These are phyloP conservation scores for Tamandua tetradactyla DNA, from an alignment of 2,797 vertebrate species.

Conservation along the genomic window DNA sequence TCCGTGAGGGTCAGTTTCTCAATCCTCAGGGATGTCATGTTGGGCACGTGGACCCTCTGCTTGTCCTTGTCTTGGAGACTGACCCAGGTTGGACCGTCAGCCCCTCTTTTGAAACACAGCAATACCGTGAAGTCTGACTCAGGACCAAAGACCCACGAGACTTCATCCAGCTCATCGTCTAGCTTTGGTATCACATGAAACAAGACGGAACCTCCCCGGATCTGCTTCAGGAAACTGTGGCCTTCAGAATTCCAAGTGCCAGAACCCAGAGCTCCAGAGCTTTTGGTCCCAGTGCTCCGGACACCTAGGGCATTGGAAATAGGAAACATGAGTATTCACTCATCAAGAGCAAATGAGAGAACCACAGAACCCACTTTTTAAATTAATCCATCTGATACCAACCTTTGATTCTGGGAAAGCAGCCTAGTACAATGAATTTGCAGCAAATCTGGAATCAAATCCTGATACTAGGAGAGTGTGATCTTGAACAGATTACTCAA, in stretches of 20 bases:
- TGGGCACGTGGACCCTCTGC: too few relatives aligned
- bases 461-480: neutral
- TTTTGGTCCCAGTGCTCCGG: neutral
- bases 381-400: neutral
- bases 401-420: neutral
- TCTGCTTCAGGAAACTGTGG: neutral
- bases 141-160: neutral
- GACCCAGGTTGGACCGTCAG: neutral
- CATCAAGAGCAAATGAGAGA: neutral
- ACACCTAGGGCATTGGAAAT: neutral
- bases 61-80: neutral
- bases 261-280: neutral
- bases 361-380: neutral
- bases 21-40: neutral
- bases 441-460: neutral
- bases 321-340: neutral
- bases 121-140: neutral
- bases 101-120: fast-evolving
- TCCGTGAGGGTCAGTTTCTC: neutral
- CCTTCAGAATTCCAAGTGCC: neutral
- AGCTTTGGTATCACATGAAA: neutral
- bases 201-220: neutral
- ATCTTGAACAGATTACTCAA: too few relatives aligned
- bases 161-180: neutral
- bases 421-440: neutral